These are phyloP conservation scores for Scaptomyza tumidula DNA, from an alignment of 2,888 invertebrate species.

Conservation along the genomic window DNA sequence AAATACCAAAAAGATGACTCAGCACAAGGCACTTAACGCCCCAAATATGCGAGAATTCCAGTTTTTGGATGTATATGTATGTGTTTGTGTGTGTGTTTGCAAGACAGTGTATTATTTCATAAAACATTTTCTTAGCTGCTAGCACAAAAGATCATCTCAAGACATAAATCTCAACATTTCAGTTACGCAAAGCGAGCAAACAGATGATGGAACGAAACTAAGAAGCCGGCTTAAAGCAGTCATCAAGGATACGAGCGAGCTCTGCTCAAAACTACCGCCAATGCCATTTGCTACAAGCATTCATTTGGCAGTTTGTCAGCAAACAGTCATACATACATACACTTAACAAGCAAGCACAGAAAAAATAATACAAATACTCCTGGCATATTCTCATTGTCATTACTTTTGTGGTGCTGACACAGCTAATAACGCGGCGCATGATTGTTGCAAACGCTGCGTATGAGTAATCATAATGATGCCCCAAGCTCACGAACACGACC, in stretches of 20 bases:
- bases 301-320: constrained; percentile 47
- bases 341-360: background rate
- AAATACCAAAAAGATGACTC: constrained; percentile 73
- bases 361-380: constrained; percentile 72
- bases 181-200: constrained; percentile 62
- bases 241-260: constrained; percentile 11
- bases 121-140: constrained; percentile 77
- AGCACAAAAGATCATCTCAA: constrained; percentile 79
- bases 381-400: constrained; percentile 78
- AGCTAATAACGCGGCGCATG: constrained; percentile 78
- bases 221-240: constrained; percentile 46
- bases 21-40: constrained; percentile 76
- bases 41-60: constrained; percentile 43
- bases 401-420: constrained; percentile 77
- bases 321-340: background rate
- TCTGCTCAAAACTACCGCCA: constrained; percentile 48
- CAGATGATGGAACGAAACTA: constrained; percentile 54
- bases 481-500: constrained; percentile 32
- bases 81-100: constrained; percentile 5
- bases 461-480: constrained; percentile 77
- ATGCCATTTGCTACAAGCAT: constrained; percentile 26
- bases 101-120: constrained; percentile 69
- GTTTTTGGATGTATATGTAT: background rate
- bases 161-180: constrained; percentile 79
- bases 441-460: constrained; percentile 78